Evolutionary conservation across 2,113 vertebrate species (phyloP), one percentile per base, ranked within the genome.

Genomic region (Sander vitreus): DNA sequence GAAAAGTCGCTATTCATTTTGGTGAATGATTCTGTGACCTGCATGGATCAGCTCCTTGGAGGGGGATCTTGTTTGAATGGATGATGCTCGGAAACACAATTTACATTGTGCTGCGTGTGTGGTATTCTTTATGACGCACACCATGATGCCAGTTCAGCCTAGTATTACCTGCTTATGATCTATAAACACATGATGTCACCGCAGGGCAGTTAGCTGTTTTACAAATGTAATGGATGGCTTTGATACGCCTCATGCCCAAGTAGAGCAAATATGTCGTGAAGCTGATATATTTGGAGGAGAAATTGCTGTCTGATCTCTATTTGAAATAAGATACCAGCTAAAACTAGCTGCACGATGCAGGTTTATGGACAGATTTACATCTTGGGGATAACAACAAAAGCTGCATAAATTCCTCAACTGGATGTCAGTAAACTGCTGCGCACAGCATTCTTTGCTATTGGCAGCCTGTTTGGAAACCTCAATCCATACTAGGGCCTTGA

Each of bases 361-460:
- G 90, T 90, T 89, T 89, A 88, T 84, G 43, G 79, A 81, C 70
- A 84, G 74, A 91, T 90, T 87, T 90, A 87, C 78, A 90, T 88
- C 72, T 77, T 36, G 84, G 27, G 84, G 86, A 88, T 75, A 68
- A 82, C 85, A 90, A 83, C 84, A 88, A 81, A 86, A 84, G 75
- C 85, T 67, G 80, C 67, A 89, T 85, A 85, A 91, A 89, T 84
- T 84, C 47, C 63, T 88, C 66, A 74, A 73, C 50, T 68, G 60
- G 76, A 67, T 83, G 79, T 86, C 87, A 78, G 75, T 12, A 85
- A 85, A 85, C n/a, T 88, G 86, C 88, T 84, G 73, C 2, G 33
- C 59, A 5, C 78, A 80, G 78, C 86, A 51, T 63, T 86, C 33
- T 78, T 71, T 36, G 57, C 64, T 74, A 64, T 82, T 63, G 76